A percentile compares a stretch with the other conserved stretches of the same genome.
Conservation (phyloP, 1,140 invertebrate species). For the Cylas formicarius region DNA sequence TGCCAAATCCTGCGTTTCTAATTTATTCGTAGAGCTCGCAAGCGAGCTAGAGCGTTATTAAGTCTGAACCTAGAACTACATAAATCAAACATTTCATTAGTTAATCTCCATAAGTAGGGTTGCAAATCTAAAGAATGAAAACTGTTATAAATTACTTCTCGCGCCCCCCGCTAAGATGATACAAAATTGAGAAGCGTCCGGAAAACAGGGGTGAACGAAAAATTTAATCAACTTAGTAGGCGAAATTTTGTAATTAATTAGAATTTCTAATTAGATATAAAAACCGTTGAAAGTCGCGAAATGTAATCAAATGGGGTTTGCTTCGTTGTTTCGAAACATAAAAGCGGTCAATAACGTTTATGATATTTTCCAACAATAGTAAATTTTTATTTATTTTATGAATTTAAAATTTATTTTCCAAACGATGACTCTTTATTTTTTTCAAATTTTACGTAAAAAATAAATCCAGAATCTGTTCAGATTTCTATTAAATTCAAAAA, state of each 20-base stretch:
- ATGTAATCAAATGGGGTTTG: neutral
- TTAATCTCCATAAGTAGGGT: constrained; percentile 30
- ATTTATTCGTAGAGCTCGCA: too few species aligned
- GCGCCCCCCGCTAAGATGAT: constrained; percentile 12
- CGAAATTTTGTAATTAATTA: constrained; percentile 18
- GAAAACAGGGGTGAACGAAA: constrained; percentile 20
- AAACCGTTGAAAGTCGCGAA: constrained; percentile 8
- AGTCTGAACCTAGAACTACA: constrained; percentile 1
- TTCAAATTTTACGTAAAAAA: too few species aligned
- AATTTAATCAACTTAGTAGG: constrained; percentile 22
- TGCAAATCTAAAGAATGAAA: constrained; percentile 28
- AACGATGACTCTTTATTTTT: too few species aligned
- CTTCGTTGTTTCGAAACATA: neutral
- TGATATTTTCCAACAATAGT: too few species aligned
- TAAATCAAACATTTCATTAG: constrained; percentile 30
- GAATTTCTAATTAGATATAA: constrained; percentile 23
- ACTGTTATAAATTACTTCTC: constrained; percentile 23
- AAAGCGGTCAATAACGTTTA: too few species aligned
- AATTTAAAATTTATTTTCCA: too few species aligned
- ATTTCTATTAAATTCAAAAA: too few species aligned
- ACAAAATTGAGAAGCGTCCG: too few species aligned
- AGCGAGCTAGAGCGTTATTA: too few species aligned
- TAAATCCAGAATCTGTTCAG: too few species aligned
- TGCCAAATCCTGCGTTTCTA: too few species aligned
- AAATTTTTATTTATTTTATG: too few species aligned